Evolutionary conservation across 2,113 vertebrate genomes (phyloP).

Genomic region (Corythornis madagascariensis): DNA sequence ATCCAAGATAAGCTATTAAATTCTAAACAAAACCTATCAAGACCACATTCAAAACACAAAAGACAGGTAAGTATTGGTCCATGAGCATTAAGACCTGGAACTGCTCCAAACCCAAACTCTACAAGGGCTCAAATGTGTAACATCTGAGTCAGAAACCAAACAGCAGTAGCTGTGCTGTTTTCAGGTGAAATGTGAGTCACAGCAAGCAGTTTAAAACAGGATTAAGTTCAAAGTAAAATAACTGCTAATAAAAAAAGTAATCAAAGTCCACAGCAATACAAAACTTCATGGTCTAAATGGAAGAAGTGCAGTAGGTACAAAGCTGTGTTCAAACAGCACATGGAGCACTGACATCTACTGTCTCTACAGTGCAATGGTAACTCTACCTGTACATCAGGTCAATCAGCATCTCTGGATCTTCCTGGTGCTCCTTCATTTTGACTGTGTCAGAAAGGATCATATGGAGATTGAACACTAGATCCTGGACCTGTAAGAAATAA

Average conservation of each 20-base stretch:
- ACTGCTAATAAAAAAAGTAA: background rate
- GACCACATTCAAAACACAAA: background rate
- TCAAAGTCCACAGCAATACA: background rate
- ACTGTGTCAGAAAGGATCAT: slow-evolving; percentile 99
- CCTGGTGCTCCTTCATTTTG: slow-evolving; percentile 99
- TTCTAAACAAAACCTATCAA: background rate
- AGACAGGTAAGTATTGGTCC: background rate
- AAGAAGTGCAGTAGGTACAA: background rate
- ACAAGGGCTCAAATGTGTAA: background rate
- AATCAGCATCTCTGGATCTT: slow-evolving; percentile 98
- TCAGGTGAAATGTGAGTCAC: background rate
- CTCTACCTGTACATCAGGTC: slow-evolving; percentile 97
- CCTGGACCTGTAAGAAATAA: slow-evolving; percentile 85
- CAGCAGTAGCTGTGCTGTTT: background rate
- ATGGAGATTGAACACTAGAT: slow-evolving; percentile 97
- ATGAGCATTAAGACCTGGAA: background rate
- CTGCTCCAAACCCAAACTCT: background rate
- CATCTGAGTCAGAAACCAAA: background rate
- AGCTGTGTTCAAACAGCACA: background rate
- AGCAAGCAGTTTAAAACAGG: background rate
- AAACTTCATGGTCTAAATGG: background rate
- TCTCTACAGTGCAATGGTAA: background rate
- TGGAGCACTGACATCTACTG: background rate
- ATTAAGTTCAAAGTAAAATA: background rate
- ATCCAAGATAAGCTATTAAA: background rate